Base-by-base conservation (phyloP, 2,797 vertebrate genomes). In the Molossus alvarezi region DNA sequence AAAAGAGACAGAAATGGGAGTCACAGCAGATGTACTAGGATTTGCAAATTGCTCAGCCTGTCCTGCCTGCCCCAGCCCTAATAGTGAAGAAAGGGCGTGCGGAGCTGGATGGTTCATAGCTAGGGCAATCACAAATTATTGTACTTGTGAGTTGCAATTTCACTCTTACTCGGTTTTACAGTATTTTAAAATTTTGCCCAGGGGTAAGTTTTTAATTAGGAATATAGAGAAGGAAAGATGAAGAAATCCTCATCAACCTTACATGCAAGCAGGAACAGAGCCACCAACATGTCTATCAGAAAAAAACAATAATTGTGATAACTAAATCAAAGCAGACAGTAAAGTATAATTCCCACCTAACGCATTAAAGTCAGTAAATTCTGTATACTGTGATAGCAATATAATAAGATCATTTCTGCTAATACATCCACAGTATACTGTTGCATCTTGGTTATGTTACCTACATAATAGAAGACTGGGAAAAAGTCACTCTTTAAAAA, bases 141-240 rank as follows among this genome's bases (percentile, higher is more conserved):
- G 58, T 96, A n/a, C 81, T 96, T 95, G 84, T 88, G 91, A 96
- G 45, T 88, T 90, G 92, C 90, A 72, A 71, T 92, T 95, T 95
- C 88, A 82, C 93, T 94, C 91, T 92, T 93, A 88, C 69, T 94
- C 85, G 94, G 87, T 95, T 93, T 95, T 93, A 87, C 33, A 83
- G 79, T 97, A 94, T 95, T 97, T 95, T 91, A n/a, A 90, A 97
- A 94, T 95, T 89, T 97, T 89, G 90, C 95, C 92, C 92, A 8
- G 51, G 96, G 95, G 83, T 89, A 96, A 33, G 48, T 97, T 95
- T 97, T 97, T 97, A 97, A 97, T 97, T 97, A 97, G 80, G 27
- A 95, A 80, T 84, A 72, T 55, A 76, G 86, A 94, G 75, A 93
- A 93, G 41, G 48, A 85, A 94, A 91, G 57, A 93, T 69, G 92